Conservation (phyloP, 2,888 invertebrate species). For the Drosophila sordidula region DNA sequence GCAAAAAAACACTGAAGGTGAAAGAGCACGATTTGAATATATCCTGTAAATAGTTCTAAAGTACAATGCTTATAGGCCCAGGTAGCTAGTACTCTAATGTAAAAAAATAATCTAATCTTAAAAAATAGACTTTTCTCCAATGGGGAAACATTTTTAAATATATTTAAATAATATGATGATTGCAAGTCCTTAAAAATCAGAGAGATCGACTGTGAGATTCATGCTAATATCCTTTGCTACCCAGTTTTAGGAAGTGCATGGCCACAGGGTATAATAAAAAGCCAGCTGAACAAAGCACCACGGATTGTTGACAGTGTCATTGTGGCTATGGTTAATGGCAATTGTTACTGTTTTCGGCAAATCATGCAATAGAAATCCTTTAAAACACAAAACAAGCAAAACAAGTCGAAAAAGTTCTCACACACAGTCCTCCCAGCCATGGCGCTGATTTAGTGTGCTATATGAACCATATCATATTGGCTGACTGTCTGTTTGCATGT, state of each 20-base stretch:
- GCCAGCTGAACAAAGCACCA: conserved; percentile 28
- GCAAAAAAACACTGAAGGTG: neutral
- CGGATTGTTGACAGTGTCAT: conserved; percentile 48
- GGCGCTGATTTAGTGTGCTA: conserved; percentile 54
- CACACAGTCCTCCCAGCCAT: conserved; percentile 17
- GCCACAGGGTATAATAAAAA: conserved; percentile 27
- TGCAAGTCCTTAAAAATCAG: no score
- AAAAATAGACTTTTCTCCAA: no score
- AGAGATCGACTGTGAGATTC: no score
- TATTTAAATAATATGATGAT: no score
- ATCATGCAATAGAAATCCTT: conserved; percentile 59
- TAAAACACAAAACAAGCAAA: conserved; percentile 42
- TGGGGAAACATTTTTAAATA: no score
- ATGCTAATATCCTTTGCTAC: no score
- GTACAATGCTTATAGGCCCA: no score
- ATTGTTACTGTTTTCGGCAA: conserved; percentile 46
- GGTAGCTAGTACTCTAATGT: no score
- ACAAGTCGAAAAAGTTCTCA: conserved; percentile 34
- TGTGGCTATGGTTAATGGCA: conserved; percentile 56
- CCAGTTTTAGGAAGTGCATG: conserved; percentile 12
- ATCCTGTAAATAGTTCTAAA: neutral
- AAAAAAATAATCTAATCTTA: no score
- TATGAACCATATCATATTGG: conserved; percentile 55
- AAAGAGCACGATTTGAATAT: neutral
- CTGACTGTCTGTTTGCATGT: conserved; percentile 32